Base-by-base conservation (phyloP, 2,113 vertebrate species). In the Campylomormyrus tamandua region DNA sequence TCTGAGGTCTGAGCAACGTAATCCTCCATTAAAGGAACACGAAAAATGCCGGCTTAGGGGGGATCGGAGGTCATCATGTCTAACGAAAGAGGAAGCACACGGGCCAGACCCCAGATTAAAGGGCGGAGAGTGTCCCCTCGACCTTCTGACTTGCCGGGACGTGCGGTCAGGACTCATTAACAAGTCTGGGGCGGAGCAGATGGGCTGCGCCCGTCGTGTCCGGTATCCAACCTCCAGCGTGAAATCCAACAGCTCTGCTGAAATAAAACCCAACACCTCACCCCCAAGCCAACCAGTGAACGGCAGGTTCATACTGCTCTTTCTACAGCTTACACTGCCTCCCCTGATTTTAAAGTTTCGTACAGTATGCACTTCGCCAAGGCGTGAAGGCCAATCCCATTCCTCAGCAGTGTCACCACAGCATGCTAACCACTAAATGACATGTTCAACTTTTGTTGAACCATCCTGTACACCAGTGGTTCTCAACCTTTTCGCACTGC, bases 141-240 rank as follows among this genome's bases (percentile, higher is more conserved):
- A 88, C 87, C 52, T 53, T 27, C 21, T 31, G 45, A 53, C 13
- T n/a, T 10, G 35, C 49, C 13, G 39, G 62, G 87, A 21, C 8
- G 1, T 88, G 39, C 2, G 35, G 45, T 70, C 50, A 56, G 87
- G 53, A 80, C 77, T 88, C 89, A 90, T 58, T 80, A 90, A 53
- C 87, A 87, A 80, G 53, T 89, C 83, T 53, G 48, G 39, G 50
- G 87, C 42, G 46, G 83, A 84, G 74, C 84, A 87, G 90, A 89
- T 66, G 52, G 80, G 83, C 27, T 53, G 50, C 17, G 1, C 10
- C 85, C 56, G 66, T 88, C 56, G 19, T n/a, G 52, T 39, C 56
- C 19, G 19, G 56, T 39, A n/a, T 42, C 87, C 56, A 66, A 5
- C 56, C 52, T 66, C 87, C 56, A 45, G 87, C 10, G 87, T 62